phyloP scores from a whole-genome alignment of 2,797 vertebrate genomes.

The Amblyopsis hoosieri region DNA sequence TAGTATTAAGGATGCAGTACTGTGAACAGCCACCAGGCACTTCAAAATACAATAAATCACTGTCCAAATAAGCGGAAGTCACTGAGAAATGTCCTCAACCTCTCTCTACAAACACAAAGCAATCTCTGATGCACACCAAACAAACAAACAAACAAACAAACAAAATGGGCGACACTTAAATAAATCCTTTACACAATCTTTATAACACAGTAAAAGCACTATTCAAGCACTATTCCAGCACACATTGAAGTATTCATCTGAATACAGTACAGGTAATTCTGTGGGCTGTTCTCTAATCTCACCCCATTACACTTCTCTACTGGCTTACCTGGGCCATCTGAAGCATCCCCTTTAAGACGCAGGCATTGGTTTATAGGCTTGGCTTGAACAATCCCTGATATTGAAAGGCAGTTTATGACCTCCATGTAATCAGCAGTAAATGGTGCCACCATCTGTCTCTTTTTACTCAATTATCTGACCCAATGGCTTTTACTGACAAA shows the following conservation, averaged over 20 bases:
- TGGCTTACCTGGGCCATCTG: slow-evolving; percentile 19
- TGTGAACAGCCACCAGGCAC: too few relatives aligned
- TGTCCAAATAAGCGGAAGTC: too few relatives aligned
- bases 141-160: background rate
- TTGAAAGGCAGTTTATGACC: slow-evolving; percentile 74
- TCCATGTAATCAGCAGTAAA: slow-evolving; percentile 83
- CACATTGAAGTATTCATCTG: slow-evolving; percentile 4
- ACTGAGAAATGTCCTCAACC: too few relatives aligned
- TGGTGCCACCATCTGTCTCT: slow-evolving; percentile 80
- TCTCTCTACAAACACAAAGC: too few relatives aligned
- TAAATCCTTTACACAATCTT: too few relatives aligned
- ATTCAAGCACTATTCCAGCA: slow-evolving; percentile 1
- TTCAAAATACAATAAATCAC: too few relatives aligned
- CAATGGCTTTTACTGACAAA: slow-evolving; percentile 77
- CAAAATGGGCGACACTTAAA: background rate
- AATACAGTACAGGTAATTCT: slow-evolving; percentile 1
- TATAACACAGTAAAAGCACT: too few relatives aligned
- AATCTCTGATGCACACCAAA: too few relatives aligned
- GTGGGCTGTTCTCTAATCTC: slow-evolving; percentile 2
- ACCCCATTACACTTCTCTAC: slow-evolving; percentile 23
- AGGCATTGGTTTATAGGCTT: slow-evolving; percentile 66
- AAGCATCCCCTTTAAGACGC: slow-evolving; percentile 53
- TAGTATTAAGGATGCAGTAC: too few relatives aligned
- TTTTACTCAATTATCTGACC: slow-evolving; percentile 81
- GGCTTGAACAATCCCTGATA: slow-evolving; percentile 62